phyloP scores from a whole-genome alignment of 2,113 vertebrate species.

The Neofelis nebulosa region DNA sequence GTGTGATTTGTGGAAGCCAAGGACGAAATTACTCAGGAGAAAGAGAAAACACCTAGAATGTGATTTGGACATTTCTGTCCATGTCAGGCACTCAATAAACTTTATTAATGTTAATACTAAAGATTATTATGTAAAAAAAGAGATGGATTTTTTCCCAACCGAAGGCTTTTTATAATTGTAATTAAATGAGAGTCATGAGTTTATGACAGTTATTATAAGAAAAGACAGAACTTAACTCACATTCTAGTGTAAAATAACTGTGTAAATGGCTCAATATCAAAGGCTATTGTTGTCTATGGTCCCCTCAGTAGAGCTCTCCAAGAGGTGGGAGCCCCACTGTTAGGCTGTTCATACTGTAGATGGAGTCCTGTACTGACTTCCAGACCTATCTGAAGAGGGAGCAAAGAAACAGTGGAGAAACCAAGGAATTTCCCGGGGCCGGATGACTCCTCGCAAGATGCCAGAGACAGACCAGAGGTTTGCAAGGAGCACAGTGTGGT shows the following conservation, averaged over 20 bases:
- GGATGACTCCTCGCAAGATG: fast-evolving
- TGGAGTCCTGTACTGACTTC: background rate
- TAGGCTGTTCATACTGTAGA: background rate
- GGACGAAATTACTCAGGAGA: background rate
- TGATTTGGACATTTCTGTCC: background rate
- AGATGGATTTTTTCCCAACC: background rate
- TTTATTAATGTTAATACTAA: background rate
- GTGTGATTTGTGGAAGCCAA: background rate
- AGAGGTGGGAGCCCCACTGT: fast-evolving
- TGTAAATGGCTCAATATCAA: background rate
- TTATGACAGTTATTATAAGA: background rate
- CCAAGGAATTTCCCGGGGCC: fast-evolving
- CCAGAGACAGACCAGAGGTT: background rate
- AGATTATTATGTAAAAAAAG: background rate
- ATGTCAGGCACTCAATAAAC: background rate
- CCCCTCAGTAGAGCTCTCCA: background rate
- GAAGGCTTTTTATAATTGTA: background rate
- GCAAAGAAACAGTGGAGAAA: background rate
- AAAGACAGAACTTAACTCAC: background rate
- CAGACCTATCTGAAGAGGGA: background rate
- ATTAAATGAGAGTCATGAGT: background rate
- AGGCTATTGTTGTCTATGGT: fast-evolving
- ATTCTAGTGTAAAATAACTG: background rate
- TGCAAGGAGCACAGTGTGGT: background rate
- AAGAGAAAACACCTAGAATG: background rate